Evolutionary conservation across 2,888 invertebrate genomes (phyloP).

Genomic region (Odontocolon sp.): DNA sequence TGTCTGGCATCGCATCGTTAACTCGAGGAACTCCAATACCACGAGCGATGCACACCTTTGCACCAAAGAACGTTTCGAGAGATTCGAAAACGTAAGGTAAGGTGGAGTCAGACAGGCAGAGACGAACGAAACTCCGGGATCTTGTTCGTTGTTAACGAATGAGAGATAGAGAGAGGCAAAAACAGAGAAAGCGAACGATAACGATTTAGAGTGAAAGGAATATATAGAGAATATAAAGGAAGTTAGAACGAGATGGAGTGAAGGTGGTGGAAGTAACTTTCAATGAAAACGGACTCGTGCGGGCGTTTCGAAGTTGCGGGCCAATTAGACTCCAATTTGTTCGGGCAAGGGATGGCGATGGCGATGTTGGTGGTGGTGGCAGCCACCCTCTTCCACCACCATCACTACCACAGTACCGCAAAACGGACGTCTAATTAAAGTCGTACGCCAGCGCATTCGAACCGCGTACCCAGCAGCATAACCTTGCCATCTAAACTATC

Average conservation of each 20-base stretch:
- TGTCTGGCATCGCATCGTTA: constrained; percentile 41
- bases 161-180: constrained; percentile 32
- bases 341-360: constrained; percentile 59
- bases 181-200: constrained; percentile 7
- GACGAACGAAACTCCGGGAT: background rate
- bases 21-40: constrained; percentile 50
- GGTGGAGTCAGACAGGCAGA: background rate
- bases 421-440: constrained; percentile 74
- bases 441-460: constrained; percentile 65
- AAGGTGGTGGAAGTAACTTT: constrained; percentile 61
- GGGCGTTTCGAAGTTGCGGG: constrained; percentile 70
- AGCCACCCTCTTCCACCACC: constrained; percentile 54
- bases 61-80: background rate
- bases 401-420: constrained; percentile 62
- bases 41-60: constrained; percentile 33
- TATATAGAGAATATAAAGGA: constrained; percentile 9
- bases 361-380: constrained; percentile 40
- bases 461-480: constrained; percentile 13
- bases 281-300: constrained; percentile 68
- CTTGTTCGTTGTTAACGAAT: constrained; percentile 21
- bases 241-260: constrained; percentile 49
- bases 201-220: constrained; percentile 8
- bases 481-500: background rate
- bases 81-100: background rate
- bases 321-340: constrained; percentile 75